These are phyloP conservation scores for Venturia canescens DNA, from an alignment of 1,140 invertebrate genomes.

Conservation along the genomic window DNA sequence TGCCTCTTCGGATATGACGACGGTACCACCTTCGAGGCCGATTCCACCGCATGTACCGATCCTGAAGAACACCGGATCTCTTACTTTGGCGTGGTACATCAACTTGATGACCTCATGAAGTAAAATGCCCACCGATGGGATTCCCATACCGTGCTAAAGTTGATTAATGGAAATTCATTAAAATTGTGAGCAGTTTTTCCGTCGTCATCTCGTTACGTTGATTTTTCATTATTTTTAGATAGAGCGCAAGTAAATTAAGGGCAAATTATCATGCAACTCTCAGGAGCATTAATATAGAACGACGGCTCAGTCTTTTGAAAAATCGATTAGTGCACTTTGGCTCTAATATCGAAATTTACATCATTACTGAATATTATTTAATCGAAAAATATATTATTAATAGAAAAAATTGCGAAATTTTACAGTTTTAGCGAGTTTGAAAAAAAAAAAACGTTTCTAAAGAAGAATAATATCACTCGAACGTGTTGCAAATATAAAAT, in stretches of 20 bases:
- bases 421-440: too few species aligned
- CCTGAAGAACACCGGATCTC: constrained; percentile 93
- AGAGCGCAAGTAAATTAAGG: too few species aligned
- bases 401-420: too few species aligned
- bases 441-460: too few species aligned
- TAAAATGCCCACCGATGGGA: constrained; percentile 93
- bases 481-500: too few species aligned
- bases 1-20: constrained; percentile 92
- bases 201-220: too few species aligned
- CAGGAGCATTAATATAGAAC: not conserved
- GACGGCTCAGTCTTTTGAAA: too few species aligned
- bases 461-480: too few species aligned
- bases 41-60: constrained; percentile 96
- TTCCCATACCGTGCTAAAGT: constrained; percentile 94
- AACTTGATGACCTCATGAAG: constrained; percentile 96
- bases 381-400: too few species aligned
- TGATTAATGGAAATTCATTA: constrained; percentile 46
- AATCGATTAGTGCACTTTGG: not conserved
- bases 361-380: too few species aligned
- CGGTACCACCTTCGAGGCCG: constrained; percentile 91
- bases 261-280: constrained; percentile 1
- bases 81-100: constrained; percentile 92
- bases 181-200: not conserved
- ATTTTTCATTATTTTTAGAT: not conserved
- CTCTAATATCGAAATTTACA: not conserved